These are phyloP conservation scores for Drosophila quasianomalipes DNA, from an alignment of 2,888 invertebrate genomes.

Conservation along the genomic window DNA sequence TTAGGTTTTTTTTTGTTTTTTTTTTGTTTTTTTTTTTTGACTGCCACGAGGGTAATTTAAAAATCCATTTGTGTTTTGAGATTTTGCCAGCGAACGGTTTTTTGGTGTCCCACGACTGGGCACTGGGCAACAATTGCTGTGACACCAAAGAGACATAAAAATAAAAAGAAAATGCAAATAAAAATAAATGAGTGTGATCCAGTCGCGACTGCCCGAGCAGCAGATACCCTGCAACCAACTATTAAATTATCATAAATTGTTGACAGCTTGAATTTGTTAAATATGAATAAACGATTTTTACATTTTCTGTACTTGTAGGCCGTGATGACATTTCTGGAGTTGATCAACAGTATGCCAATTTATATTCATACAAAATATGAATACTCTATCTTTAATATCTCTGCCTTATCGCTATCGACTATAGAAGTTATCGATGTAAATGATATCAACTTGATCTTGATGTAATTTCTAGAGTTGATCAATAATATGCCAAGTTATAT, in stretches of 20 bases:
- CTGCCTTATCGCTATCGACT: background rate
- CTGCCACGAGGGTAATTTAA: conserved; percentile 78
- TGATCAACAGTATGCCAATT: background rate
- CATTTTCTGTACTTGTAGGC: background rate
- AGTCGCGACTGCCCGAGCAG: background rate
- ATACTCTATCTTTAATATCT: background rate
- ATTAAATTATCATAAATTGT: background rate
- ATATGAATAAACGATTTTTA: background rate
- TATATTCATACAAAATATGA: background rate
- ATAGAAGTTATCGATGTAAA: background rate
- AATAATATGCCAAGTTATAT: background rate
- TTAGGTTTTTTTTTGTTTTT: background rate
- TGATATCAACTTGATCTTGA: background rate
- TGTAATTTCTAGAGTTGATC: background rate
- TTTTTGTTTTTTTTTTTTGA: conserved; percentile 4
- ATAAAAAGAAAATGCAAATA: conserved; percentile 14
- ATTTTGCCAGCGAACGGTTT: conserved; percentile 56
- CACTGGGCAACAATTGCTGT: conserved; percentile 74
- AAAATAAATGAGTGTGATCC: conserved; percentile 10
- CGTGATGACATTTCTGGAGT: background rate
- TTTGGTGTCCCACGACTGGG: conserved; percentile 30
- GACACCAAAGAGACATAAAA: conserved; percentile 44
- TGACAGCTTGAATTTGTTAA: background rate
- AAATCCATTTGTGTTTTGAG: conserved; percentile 81
- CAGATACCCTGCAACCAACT: background rate